Base-by-base conservation (phyloP, 1,140 invertebrate genomes). In the Atopsyche davidsoni region DNA sequence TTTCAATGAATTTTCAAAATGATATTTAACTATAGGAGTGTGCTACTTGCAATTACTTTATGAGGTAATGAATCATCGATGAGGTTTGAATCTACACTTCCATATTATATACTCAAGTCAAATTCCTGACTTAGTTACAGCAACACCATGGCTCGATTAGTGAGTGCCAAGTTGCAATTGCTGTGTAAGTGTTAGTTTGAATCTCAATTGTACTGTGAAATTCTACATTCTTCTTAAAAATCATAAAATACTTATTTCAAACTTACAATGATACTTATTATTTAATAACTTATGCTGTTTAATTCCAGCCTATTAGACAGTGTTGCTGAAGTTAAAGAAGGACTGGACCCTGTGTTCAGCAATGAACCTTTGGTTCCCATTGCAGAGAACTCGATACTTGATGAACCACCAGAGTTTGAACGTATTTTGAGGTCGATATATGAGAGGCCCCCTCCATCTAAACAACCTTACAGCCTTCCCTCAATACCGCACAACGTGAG, bases 401-500 rank as follows among this genome's bases (percentile, higher is more conserved):
- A n/a, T n/a, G n/a, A n/a, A n/a, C n/a, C n/a, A n/a, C n/a, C n/a
- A n/a, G n/a, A n/a, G n/a, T n/a, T n/a, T n/a, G n/a, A n/a, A n/a
- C n/a, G n/a, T n/a, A n/a, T n/a, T n/a, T n/a, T n/a, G n/a, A n/a
- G n/a, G n/a, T n/a, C n/a, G n/a, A n/a, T n/a, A n/a, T 50, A 42
- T 35, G 13, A 3, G 17, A 21, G 13, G 21, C 3, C 38, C 11
- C 38, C 40, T 3, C 22, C 24, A 1, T 6, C 28, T 16, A 3
- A 23, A 10, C 1, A 34, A 11, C 23, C 34, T 14, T 24, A 43
- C 16, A 34, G 19, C 7, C 25, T 50, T 23, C 40, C 47, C 2
- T 6, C 10, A n/a, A 50, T 50, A 21, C 47, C 47, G 1, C 13
- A 34, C 22, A 50, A 50, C 43, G 47, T 50, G 39, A 50, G 47